These are phyloP conservation scores for Gymnoscopelus microlampas DNA, from an alignment of 2,797 vertebrate genomes.

Conservation along the genomic window DNA sequence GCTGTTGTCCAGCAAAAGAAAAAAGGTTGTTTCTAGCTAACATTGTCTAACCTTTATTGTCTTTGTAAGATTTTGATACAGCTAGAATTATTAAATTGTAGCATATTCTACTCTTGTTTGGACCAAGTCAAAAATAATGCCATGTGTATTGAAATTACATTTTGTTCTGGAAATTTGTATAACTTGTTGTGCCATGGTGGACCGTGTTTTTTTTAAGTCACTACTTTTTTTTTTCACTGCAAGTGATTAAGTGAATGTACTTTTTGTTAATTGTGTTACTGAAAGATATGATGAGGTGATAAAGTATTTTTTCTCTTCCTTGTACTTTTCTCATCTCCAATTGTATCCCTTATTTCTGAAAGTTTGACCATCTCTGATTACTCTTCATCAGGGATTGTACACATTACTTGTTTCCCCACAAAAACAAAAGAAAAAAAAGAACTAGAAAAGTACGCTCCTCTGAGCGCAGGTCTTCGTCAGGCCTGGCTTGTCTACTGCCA, in stretches of 20 bases:
- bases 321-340: background rate
- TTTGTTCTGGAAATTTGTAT: background rate
- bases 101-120: background rate
- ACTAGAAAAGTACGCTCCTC: too few species aligned
- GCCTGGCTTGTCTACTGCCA: too few species aligned
- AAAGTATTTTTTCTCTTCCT: background rate
- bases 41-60: background rate
- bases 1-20: background rate
- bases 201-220: background rate
- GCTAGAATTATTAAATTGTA: constrained; percentile 9
- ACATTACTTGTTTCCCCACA: too few species aligned
- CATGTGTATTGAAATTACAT: background rate
- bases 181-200: background rate
- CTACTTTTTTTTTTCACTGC: background rate
- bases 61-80: constrained; percentile 3
- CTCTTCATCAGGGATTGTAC: too few species aligned
- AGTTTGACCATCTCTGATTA: too few species aligned
- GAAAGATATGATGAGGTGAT: background rate
- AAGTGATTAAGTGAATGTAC: background rate
- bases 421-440: too few species aligned
- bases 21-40: background rate
- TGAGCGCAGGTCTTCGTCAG: too few species aligned
- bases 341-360: too few species aligned
- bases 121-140: constrained; percentile 1
- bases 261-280: background rate